phyloP scores from a whole-genome alignment of 2,797 vertebrate species.

The Apodemus agrarius region DNA sequence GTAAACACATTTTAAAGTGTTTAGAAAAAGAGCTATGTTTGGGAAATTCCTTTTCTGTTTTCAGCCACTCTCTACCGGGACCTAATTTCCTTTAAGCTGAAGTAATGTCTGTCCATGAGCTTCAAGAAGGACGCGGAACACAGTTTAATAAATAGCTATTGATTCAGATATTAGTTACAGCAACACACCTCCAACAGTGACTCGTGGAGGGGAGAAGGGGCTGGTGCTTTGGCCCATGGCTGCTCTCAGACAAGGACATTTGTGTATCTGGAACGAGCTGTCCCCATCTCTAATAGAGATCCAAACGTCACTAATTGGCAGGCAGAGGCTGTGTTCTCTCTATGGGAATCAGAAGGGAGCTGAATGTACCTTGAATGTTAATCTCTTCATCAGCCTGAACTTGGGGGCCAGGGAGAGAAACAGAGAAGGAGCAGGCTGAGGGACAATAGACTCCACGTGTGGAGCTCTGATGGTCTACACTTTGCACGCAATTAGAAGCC shows the following conservation, averaged over 20 bases:
- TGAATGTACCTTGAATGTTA: slow-evolving; percentile 54
- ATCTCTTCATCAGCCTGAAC: slow-evolving; percentile 46
- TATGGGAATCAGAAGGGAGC: slow-evolving; percentile 62
- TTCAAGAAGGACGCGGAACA: not conserved
- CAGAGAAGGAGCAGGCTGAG: not conserved
- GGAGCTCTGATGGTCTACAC: not conserved
- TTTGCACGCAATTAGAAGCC: not conserved
- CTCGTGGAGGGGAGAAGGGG: not conserved
- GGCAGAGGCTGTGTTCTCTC: slow-evolving; percentile 69
- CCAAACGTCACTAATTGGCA: slow-evolving; percentile 66
- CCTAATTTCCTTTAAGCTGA: slow-evolving; percentile 1
- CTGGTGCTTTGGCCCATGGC: not conserved
- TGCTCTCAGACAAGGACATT: slow-evolving; percentile 64
- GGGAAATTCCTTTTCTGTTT: not conserved
- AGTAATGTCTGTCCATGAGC: not conserved
- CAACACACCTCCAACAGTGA: not conserved
- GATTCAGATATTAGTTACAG: not conserved
- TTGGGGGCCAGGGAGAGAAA: not conserved
- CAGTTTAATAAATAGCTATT: slow-evolving; percentile 27
- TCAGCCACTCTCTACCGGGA: not conserved
- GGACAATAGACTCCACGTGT: not conserved
- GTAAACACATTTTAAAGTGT: not conserved
- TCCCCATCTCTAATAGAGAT: slow-evolving; percentile 71
- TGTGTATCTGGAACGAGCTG: slow-evolving; percentile 71
- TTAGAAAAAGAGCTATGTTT: slow-evolving; percentile 10